phyloP scores from a whole-genome alignment of 2,797 vertebrate genomes.

The Eulemur rubriventer region DNA sequence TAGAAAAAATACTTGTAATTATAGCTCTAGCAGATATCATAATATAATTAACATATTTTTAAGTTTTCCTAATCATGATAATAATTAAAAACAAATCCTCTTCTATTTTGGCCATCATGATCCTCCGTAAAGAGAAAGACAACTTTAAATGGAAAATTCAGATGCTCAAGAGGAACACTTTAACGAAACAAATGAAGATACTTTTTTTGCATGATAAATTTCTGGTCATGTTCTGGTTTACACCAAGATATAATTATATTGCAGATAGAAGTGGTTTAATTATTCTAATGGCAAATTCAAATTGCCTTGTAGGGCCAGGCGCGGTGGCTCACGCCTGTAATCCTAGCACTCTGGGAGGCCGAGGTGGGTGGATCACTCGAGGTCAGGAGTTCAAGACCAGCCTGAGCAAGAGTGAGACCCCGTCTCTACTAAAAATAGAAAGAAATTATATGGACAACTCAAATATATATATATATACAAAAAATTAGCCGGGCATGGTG shows the following conservation, averaged over 20 bases:
- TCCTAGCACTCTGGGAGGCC: too few species aligned
- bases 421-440: too few species aligned
- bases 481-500: too few species aligned
- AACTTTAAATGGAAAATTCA: slow-evolving; percentile 40
- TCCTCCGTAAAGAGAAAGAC: slow-evolving; percentile 19
- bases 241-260: not conserved
- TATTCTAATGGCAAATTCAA: slow-evolving; percentile 31
- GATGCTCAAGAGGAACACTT: not conserved
- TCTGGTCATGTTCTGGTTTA: slow-evolving; percentile 14
- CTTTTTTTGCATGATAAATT: not conserved
- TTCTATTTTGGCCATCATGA: not conserved
- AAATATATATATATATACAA: too few species aligned
- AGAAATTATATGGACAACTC: too few species aligned
- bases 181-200: not conserved
- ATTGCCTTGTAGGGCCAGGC: not conserved
- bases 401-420: too few species aligned
- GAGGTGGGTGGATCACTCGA: too few species aligned
- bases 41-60: slow-evolving; percentile 10
- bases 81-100: not conserved
- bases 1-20: slow-evolving; percentile 19
- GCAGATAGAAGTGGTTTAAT: slow-evolving; percentile 17
- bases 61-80: not conserved
- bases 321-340: too few species aligned
- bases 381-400: too few species aligned
- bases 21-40: not conserved